phyloP scores from a whole-genome alignment of 2,888 invertebrate species.

The Sphaerophoria rueppellii region DNA sequence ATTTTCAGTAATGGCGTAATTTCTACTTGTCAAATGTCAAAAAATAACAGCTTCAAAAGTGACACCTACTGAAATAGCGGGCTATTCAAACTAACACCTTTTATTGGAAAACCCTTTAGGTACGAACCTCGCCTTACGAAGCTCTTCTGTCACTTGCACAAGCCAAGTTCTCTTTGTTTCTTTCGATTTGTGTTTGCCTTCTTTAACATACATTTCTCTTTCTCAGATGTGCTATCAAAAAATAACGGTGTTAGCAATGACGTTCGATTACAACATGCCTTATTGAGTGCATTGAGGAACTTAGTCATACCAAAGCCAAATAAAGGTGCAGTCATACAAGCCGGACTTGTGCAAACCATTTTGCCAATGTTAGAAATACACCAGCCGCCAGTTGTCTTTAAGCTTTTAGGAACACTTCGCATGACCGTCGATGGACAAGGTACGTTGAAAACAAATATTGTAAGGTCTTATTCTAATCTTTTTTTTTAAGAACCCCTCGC shows the following conservation, averaged over 20 bases:
- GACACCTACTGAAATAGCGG: no score
- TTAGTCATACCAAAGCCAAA: slow-evolving; percentile 89
- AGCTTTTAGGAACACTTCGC: slow-evolving; percentile 91
- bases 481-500: slow-evolving; percentile 87
- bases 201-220: background rate
- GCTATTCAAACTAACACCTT: no score
- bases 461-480: background rate
- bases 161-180: no score
- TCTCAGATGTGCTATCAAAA: slow-evolving; percentile 82
- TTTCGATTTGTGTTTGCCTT: background rate
- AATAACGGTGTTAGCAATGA: slow-evolving; percentile 85
- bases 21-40: no score
- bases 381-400: slow-evolving; percentile 92
- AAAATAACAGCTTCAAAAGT: no score
- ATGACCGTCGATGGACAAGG: slow-evolving; percentile 94
- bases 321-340: slow-evolving; percentile 88
- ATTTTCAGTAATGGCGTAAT: no score
- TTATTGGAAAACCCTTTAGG: no score
- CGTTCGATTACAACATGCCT: slow-evolving; percentile 83
- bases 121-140: no score
- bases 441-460: slow-evolving; percentile 77
- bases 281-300: slow-evolving; percentile 89
- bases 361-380: slow-evolving; percentile 87
- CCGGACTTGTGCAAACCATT: slow-evolving; percentile 88
- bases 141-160: no score